Evolutionary conservation across 1,140 invertebrate genomes (phyloP), one percentile per base, ranked within the genome.

Genomic region (Patella vulgata): DNA sequence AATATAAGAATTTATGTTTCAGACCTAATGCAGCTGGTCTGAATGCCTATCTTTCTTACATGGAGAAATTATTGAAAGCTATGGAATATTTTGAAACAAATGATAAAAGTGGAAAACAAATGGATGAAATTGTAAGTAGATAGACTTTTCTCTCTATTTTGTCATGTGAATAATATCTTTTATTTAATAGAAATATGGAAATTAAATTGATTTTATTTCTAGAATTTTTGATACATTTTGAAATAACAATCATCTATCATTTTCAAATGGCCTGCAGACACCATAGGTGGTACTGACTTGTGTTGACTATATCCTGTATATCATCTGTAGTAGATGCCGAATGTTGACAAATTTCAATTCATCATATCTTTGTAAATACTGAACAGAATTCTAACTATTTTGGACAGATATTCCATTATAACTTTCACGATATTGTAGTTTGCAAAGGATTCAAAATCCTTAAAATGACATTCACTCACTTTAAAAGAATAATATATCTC

Each of bases 41-140:
- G n/a, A 88, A 91, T 27, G 83, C 86, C 21, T 96, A 91, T 83
- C 85, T 97, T 17, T 86, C 91, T 73, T 91, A 93, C 3, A 89
- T 98, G 85, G 92, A 93, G 75, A 90, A 91, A 74, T 84, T 98
- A 40, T 89, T 93, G 50, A 91, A 91, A 68, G 95, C 96, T 50
- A 90, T 94, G 74, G 89, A 89, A 39, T 98, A 97, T 82, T 98
- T 99, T 84, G 90, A 94, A 75, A 92, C 93, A 78, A 92, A 96
- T 79, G 96, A 96, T 84, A 93, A 93, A 2, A 92, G 94, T 77
- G 96, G 94, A 80, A 92, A 96, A 30, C 95, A 98, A 86, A 82
- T 97, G 52, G 92, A 95, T 77, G 96, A 97, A 86, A 91, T 98
- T 52, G 91, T 93, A 76, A 87, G 76, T 71, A 54, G 6, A 31